phyloP scores from a whole-genome alignment of 1,140 invertebrate species.

The Caligus rogercresseyi region DNA sequence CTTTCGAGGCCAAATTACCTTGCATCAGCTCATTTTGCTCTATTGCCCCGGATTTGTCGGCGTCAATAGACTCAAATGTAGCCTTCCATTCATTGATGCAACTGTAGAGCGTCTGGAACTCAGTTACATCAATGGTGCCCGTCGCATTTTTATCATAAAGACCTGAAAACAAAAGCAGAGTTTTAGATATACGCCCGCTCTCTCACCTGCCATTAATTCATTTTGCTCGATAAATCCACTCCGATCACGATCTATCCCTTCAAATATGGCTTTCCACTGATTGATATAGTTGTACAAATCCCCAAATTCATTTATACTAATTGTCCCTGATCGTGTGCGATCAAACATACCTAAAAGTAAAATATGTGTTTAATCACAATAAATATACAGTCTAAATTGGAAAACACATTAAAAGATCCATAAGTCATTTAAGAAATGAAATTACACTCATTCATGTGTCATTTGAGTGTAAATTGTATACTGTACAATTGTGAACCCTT shows the following conservation, averaged over 20 bases:
- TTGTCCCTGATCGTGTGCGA: constrained; percentile 59
- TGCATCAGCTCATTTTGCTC: constrained; percentile 55
- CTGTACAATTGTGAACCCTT: too few species aligned
- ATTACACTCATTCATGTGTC: too few species aligned
- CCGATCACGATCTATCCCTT: constrained; percentile 57
- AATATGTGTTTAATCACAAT: constrained; percentile 3
- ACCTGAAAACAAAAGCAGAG: constrained; percentile 31
- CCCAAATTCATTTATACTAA: constrained; percentile 66
- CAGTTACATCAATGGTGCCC: constrained; percentile 61
- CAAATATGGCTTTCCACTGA: constrained; percentile 62
- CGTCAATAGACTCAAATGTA: constrained; percentile 62
- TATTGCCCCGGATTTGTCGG: constrained; percentile 60
- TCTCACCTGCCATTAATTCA: constrained; percentile 50
- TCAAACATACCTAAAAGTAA: constrained; percentile 61
- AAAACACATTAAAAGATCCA: too few species aligned
- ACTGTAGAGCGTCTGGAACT: constrained; percentile 66
- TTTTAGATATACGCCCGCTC: background rate
- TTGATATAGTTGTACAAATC: constrained; percentile 73
- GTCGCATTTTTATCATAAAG: constrained; percentile 70
- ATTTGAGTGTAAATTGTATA: too few species aligned
- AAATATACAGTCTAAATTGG: too few species aligned
- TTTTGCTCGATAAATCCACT: constrained; percentile 61
- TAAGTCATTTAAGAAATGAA: too few species aligned
- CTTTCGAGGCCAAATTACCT: constrained; percentile 33
- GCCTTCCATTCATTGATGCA: constrained; percentile 37